Evolutionary conservation across 2,888 invertebrate species (phyloP), one percentile per base, ranked within the genome.

Genomic region (Subacronicta megacephala): DNA sequence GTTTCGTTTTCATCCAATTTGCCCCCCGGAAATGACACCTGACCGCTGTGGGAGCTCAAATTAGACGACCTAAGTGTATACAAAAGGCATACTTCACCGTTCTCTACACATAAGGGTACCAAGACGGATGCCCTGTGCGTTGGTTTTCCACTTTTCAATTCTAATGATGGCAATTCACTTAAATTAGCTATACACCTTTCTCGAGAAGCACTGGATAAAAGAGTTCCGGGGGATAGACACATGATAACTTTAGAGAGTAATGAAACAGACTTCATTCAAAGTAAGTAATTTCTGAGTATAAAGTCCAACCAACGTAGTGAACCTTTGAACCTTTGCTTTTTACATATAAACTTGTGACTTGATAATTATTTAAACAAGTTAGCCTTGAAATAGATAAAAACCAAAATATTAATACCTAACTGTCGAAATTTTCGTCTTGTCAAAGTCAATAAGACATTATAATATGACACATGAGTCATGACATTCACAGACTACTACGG

Each of bases 11-110:
- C 93, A 64, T 98, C 97, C 53, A 94, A 93, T 92, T 96, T 97
- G 0, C 97, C 98, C 65, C 97, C 99, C 51, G 97, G 99, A 90
- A 98, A 98, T 7, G 98, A 97, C 12, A 98, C 97, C 90, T 99
- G 98, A 0, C 98, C 97, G 55, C 96, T 95, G 82, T 98, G 98
- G 4, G 95, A 95, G 69, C 95, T 96, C 49, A 99, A 87, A 69
- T 96, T 95, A 12, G 95, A 91, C 6, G 98, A 97, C 47, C 99
- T 95, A 37, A 97, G 89, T 0, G 98, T 99, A 82, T 97, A 98
- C 9, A 99, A 90, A 17, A 99, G 86, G 45, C 97, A 97, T 15
- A 98, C 95, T 83, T 96, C 95, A 18, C 95, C 95, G 56, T 95
- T 87, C 15, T 96, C 93, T 16, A 95, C 89, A 83, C 98, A 98